A percentile compares a stretch with the other conserved stretches of the same genome.
phyloP scores from a whole-genome alignment of 2,888 invertebrate species.

The Dioctria rufipes region DNA sequence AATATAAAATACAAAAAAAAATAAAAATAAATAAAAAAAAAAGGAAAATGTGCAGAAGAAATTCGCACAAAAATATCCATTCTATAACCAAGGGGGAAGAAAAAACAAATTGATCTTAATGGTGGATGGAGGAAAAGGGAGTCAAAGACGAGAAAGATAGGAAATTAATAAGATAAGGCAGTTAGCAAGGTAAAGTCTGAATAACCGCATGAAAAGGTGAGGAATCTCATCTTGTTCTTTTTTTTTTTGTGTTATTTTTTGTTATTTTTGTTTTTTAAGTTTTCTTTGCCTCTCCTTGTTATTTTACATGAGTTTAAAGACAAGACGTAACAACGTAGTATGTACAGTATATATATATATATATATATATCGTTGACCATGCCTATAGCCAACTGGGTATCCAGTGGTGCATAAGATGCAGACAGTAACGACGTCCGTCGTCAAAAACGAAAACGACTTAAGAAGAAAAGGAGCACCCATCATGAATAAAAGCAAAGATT shows the following conservation, averaged over 20 bases:
- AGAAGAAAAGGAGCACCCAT: constrained; percentile 30
- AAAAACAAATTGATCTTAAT: constrained; percentile 26
- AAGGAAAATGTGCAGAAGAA: neutral
- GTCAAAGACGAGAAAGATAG: constrained; percentile 9
- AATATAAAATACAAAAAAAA: neutral
- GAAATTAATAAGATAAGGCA: constrained; percentile 49
- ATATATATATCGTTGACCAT: neutral
- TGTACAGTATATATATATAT: neutral
- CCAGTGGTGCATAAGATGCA: constrained; percentile 22
- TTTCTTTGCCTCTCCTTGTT: constrained; percentile 31
- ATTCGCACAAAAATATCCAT: neutral
- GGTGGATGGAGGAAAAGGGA: constrained; percentile 10
- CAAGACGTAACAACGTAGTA: constrained; percentile 1
- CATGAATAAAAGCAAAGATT: constrained; percentile 16
- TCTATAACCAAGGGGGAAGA: neutral
- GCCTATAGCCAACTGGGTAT: constrained; percentile 8
- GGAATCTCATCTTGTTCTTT: constrained; percentile 33
- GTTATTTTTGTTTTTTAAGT: constrained; percentile 8
- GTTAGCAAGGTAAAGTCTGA: constrained; percentile 46
- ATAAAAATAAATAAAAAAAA: neutral
- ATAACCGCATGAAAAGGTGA: constrained; percentile 44
- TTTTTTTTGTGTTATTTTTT: neutral
- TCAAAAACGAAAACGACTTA: constrained; percentile 17
- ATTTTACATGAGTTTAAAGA: constrained; percentile 29
- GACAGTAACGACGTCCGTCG: constrained; percentile 11